phyloP scores from a whole-genome alignment of 2,113 vertebrate species.

The Melanostigma gelatinosum region DNA sequence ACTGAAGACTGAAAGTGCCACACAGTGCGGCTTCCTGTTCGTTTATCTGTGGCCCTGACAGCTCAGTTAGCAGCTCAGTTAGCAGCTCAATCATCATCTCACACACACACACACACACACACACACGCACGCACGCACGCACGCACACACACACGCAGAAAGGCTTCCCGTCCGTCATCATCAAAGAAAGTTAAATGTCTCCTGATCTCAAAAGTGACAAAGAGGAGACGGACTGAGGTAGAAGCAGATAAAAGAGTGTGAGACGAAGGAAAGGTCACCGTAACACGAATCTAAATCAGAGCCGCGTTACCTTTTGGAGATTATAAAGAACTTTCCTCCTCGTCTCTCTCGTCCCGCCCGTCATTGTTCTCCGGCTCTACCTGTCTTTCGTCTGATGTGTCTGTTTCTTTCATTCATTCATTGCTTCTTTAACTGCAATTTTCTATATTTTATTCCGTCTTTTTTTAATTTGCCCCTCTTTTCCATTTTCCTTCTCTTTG shows the following conservation, averaged over 20 bases:
- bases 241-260: conserved; percentile 30
- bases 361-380: background rate
- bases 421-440: background rate
- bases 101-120: background rate
- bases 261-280: conserved; percentile 54
- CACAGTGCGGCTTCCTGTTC: conserved; percentile 64
- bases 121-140: background rate
- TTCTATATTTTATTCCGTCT: background rate
- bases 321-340: conserved; percentile 35
- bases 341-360: background rate
- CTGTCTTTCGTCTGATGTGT: conserved; percentile 15
- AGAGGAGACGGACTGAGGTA: conserved; percentile 12
- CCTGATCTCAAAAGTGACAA: conserved; percentile 36
- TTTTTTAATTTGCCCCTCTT: background rate
- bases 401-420: background rate
- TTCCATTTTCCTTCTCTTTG: background rate
- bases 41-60: conserved; percentile 10
- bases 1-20: conserved; percentile 88
- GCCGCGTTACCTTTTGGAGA: conserved; percentile 45
- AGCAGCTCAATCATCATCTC: conserved; percentile 6
- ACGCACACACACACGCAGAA: background rate
- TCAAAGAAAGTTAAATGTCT: conserved; percentile 60
- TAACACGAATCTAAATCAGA: conserved; percentile 67
- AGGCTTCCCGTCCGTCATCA: conserved; percentile 37
- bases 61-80: conserved; percentile 35